Evolutionary conservation across 2,113 vertebrate species (phyloP), one percentile per base, ranked within the genome.

Genomic region (Cromileptes altivelis): DNA sequence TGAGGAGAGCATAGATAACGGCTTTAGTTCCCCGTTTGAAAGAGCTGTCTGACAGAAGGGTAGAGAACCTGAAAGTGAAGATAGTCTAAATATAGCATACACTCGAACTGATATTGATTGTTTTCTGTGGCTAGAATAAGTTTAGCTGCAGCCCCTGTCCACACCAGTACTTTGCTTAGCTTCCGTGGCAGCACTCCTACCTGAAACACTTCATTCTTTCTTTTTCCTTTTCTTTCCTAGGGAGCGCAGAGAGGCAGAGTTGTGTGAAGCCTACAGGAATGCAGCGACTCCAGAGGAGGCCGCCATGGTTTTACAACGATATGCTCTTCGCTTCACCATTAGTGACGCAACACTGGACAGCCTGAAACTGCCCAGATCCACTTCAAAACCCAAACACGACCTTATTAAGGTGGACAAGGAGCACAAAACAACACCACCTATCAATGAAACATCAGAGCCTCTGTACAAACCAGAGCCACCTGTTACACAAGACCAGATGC

Each of bases 291-390:
- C 96, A 21, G 98, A 98, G 76, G 98, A 99, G 88, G 98, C 98
- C 0, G 96, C 97, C 27, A 94, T 94, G 58, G 97, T 99, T 68
- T 95, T 99, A n/a, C 97, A 97, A 75, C 97, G 97, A 61, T 99
- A 99, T 60, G 97, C 97, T 0, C 98, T 99, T 86, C 97, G 98
- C 73, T 99, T 99, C 91, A 98, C 97, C 81, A 98, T 99, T 94
- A 99, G 98, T 1, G 98, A 99, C 80, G 97, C 98, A 73, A 97
- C 98, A 60, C 94, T 99, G 2, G 98, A 99, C 91, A 96, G 96
- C 90, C 85, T 99, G 85, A 97, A 99, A 90, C 97, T 99, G 93
- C 98, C 98, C 94, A 92, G 94, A 84, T 93, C 96, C 75, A 80
- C 91, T 89, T 74, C 90, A 3, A 78, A 92, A 86, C 78, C 75